Conservation (phyloP, 2,797 vertebrate genomes). For the Pogonophryne albipinna region DNA sequence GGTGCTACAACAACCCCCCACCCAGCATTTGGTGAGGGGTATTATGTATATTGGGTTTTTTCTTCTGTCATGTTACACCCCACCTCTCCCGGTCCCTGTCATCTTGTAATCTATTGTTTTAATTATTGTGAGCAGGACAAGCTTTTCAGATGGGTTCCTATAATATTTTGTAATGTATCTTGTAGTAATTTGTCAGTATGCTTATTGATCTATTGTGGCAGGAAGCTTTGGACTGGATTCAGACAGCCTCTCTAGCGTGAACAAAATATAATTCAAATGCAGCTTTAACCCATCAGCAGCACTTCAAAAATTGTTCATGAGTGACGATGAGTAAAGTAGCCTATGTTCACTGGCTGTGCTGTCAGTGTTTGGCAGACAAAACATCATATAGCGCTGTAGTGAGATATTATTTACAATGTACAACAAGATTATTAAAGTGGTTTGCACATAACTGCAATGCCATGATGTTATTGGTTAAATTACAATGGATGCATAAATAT, state of each 20-base stretch:
- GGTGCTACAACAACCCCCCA: too few relatives aligned
- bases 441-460: background rate
- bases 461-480: background rate
- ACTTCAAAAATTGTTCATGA: background rate
- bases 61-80: too few relatives aligned
- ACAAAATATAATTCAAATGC: conserved; percentile 3
- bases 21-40: too few relatives aligned
- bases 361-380: conserved; percentile 2
- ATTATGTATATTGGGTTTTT: too few relatives aligned
- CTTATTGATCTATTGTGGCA: conserved; percentile 27
- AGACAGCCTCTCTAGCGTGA: conserved; percentile 4
- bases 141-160: conserved; percentile 8
- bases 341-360: background rate
- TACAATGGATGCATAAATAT: background rate
- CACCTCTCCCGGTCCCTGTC: background rate
- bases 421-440: background rate
- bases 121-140: background rate
- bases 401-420: background rate
- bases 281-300: background rate
- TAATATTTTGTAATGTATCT: background rate
- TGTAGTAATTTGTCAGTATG: conserved; percentile 9
- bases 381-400: background rate
- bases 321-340: background rate
- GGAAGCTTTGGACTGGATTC: conserved; percentile 10
- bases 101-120: conserved; percentile 1